These are phyloP conservation scores for Proteles cristata DNA, from an alignment of 2,113 vertebrate genomes.

Conservation along the genomic window DNA sequence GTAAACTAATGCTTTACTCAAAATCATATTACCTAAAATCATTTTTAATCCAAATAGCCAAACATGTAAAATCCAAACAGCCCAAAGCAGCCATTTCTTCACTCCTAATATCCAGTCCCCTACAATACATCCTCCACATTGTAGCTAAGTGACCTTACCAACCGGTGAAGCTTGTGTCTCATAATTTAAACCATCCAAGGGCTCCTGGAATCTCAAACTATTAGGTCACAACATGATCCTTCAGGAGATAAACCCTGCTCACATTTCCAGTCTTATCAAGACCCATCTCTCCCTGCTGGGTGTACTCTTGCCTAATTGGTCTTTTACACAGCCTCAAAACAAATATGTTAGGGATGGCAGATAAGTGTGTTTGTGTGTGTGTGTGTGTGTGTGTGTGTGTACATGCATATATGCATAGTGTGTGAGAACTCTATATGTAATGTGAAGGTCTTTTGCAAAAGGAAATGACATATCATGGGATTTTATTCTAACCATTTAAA, in stretches of 20 bases:
- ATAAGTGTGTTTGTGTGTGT: not conserved
- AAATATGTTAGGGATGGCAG: not conserved
- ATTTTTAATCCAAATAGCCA: not conserved
- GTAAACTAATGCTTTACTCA: not conserved
- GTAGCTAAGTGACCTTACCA: not conserved
- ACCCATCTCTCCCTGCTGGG: not conserved
- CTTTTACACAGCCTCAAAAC: not conserved
- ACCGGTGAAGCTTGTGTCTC: fast-evolving
- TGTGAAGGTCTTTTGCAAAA: not conserved
- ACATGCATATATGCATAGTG: not conserved
- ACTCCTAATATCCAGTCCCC: fast-evolving
- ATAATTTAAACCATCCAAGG: not conserved
- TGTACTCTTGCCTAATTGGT: no score
- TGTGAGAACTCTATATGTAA: not conserved
- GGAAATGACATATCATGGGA: not conserved
- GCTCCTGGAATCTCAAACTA: not conserved
- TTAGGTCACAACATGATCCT: not conserved
- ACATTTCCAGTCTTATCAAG: not conserved
- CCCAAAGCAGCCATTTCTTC: not conserved
- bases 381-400: not conserved
- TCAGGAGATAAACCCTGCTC: not conserved
- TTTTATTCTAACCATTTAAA: not conserved
- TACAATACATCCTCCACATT: not conserved
- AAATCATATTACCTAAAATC: not conserved
- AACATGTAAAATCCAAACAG: not conserved